phyloP scores from a whole-genome alignment of 2,797 vertebrate species.

The Gymnodraco acuticeps region DNA sequence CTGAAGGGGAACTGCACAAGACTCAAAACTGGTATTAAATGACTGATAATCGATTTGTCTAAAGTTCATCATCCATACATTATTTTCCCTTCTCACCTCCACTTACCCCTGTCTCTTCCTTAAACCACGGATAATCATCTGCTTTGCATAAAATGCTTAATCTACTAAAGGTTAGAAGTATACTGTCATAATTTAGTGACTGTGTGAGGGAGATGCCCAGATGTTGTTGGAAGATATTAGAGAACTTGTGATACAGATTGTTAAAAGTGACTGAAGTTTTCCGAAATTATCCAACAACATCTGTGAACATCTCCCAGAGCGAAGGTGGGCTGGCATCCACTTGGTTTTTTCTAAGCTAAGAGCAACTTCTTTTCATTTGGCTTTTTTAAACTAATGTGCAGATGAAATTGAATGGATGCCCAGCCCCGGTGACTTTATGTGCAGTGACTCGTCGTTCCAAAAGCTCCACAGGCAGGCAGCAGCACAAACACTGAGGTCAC shows the following conservation, averaged over 20 bases:
- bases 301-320: slow-evolving; percentile 43
- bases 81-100: slow-evolving; percentile 54
- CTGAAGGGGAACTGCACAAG: slow-evolving; percentile 71
- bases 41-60: slow-evolving; percentile 61
- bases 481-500: slow-evolving; percentile 29
- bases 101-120: slow-evolving; percentile 29
- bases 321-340: slow-evolving; percentile 40
- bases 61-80: slow-evolving; percentile 62
- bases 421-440: slow-evolving; percentile 32
- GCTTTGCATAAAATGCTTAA: slow-evolving; percentile 57
- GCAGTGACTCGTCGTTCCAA: slow-evolving; percentile 60
- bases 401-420: slow-evolving; percentile 56
- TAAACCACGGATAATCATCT: slow-evolving; percentile 64
- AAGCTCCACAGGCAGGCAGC: slow-evolving; percentile 26
- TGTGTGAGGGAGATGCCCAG: slow-evolving; percentile 35
- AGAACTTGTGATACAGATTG: too few species aligned
- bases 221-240: slow-evolving; percentile 43
- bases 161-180: slow-evolving; percentile 62
- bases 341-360: slow-evolving; percentile 31
- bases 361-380: background rate
- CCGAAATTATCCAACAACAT: slow-evolving; percentile 34
- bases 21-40: slow-evolving; percentile 75
- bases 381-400: background rate
- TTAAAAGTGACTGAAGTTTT: background rate
- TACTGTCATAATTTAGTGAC: slow-evolving; percentile 10